These are phyloP conservation scores for Melanaphis sacchari DNA, from an alignment of 1,140 invertebrate species.

Conservation along the genomic window DNA sequence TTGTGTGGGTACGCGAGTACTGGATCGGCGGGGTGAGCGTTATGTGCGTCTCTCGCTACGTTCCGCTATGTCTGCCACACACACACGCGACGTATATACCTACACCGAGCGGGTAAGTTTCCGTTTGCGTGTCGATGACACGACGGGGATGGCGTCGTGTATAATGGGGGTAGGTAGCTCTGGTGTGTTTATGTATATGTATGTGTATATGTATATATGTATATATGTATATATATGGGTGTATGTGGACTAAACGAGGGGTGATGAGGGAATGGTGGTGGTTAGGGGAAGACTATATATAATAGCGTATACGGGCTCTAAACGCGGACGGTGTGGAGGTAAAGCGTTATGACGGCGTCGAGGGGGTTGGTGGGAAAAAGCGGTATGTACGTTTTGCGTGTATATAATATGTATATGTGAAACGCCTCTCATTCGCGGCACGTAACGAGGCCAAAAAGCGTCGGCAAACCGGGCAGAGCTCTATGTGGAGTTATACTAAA, in stretches of 20 bases:
- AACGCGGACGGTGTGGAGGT: not conserved
- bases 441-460: constrained; percentile 53
- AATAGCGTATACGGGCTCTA: not conserved
- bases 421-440: constrained; percentile 46
- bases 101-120: not conserved
- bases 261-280: not conserved
- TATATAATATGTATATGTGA: constrained; percentile 19
- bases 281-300: not conserved
- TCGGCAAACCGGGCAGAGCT: constrained; percentile 51
- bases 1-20: too few species aligned
- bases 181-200: not conserved
- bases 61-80: too few species aligned
- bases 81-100: not conserved
- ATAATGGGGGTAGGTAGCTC: not conserved
- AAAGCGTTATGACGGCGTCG: not conserved
- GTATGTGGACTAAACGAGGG: too few species aligned
- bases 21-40: not conserved
- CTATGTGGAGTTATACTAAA: not conserved
- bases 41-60: not conserved
- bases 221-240: not conserved
- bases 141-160: not conserved
- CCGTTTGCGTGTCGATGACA: not conserved
- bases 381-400: not conserved
- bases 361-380: not conserved
- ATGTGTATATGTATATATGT: too few species aligned